Base-by-base conservation (phyloP, 2,888 invertebrate species). In the Diploptera punctata region DNA sequence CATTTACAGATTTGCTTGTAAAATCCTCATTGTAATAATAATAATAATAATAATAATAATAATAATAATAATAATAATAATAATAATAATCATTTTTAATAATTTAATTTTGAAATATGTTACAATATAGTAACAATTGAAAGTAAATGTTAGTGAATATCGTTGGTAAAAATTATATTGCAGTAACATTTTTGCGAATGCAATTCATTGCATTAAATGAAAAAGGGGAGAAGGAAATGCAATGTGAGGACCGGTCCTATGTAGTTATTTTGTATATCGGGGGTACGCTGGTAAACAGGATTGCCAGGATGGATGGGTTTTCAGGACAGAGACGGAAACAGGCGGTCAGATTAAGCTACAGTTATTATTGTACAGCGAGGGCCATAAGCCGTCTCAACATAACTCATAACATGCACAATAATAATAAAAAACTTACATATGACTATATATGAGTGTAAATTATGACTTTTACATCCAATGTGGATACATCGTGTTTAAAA, bases 281-380 rank as follows among this genome's bases (percentile, higher is more conserved):
- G 57, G 19, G 52, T 52, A 21, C 3, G 47, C 9, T 13, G 10
- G 52, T 24, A 52, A 52, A 52, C 24, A 52, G 24, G 29, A 57
- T 57, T 57, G 57, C 7, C 31, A 57, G 29, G 57, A 57, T 57
- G 57, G 57, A 57, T 57, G 57, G n/a, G 13, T 29, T 29, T 29
- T 9, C 31, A 31, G 24, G 57, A 57, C 57, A 57, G 57, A 57
- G 29, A 57, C 13, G 18, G 29, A 57, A 26, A 57, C 5, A 24
- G 29, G 29, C n/a, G 16, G 57, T 13, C 10, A n/a, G 31, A 5
- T 29, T 24, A 47, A 57, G 57, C 57, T 29, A 3, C 9, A 2
- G 29, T n/a, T 57, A 29, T 57, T 57, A 16, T 29, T 29, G 31
- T 13, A n/a, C 57, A 29, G n/a, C 26, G 4, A 57, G 24, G 57